These are phyloP conservation scores for Epinotia bilunana DNA, from an alignment of 2,888 invertebrate species.

Conservation along the genomic window DNA sequence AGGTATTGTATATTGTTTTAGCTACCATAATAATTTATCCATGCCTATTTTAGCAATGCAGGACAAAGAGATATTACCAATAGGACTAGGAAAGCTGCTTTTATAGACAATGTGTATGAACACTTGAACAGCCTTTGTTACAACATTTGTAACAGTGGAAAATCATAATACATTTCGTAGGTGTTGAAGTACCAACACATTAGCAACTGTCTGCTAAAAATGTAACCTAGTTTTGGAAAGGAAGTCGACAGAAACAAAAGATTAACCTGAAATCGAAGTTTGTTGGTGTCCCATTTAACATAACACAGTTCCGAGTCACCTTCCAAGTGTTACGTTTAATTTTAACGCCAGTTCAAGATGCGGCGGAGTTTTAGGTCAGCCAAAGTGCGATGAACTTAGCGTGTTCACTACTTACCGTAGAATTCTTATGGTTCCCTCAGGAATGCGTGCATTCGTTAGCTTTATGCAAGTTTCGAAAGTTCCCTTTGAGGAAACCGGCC, in stretches of 20 bases:
- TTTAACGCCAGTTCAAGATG: constrained; percentile 53
- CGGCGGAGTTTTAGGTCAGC: constrained; percentile 77
- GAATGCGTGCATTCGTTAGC: constrained; percentile 83
- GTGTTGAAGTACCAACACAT: constrained; percentile 4
- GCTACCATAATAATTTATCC: neutral
- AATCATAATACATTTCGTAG: neutral
- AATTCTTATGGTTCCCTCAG: constrained; percentile 82
- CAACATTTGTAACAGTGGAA: neutral
- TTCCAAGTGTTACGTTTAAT: constrained; percentile 44
- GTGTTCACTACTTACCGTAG: constrained; percentile 83
- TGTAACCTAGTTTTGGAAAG: neutral
- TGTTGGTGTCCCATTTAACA: constrained; percentile 37
- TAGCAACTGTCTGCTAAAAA: constrained; percentile 15
- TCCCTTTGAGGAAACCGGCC: constrained; percentile 82
- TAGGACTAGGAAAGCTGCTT: neutral
- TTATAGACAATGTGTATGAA: too few species aligned
- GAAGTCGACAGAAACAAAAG: constrained; percentile 34
- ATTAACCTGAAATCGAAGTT: constrained; percentile 39
- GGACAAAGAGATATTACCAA: neutral
- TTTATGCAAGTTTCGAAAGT: constrained; percentile 79
- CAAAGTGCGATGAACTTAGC: constrained; percentile 80
- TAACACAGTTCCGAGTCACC: constrained; percentile 34
- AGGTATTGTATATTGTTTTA: neutral
- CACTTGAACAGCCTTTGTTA: neutral
- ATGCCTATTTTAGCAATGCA: neutral